Conservation (phyloP, 2,888 invertebrate species). For the Periphyllus acericola region DNA sequence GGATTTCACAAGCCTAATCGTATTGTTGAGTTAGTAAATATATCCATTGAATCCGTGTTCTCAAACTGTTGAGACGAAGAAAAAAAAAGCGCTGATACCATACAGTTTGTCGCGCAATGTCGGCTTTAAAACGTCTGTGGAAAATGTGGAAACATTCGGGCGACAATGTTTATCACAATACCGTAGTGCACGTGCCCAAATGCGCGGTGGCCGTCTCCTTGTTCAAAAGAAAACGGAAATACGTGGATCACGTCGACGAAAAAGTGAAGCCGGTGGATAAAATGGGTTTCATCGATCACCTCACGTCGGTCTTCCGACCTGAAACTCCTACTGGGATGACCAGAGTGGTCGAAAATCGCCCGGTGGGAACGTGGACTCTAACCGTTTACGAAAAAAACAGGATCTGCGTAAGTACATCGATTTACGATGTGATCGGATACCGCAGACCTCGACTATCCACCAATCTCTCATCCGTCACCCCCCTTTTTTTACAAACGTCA, state of each 20-base stretch:
- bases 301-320: constrained; percentile 4
- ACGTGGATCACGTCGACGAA: background rate
- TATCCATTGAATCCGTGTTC: background rate
- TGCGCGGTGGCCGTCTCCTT: background rate
- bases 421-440: too few relatives aligned
- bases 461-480: too few relatives aligned
- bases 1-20: background rate
- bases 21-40: background rate
- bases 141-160: too few relatives aligned
- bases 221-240: background rate
- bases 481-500: too few relatives aligned
- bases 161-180: background rate
- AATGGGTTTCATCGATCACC: background rate
- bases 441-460: too few relatives aligned
- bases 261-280: background rate
- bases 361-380: background rate
- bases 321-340: background rate
- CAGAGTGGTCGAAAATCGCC: background rate
- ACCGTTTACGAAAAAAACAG: constrained; percentile 14
- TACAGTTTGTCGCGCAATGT: background rate
- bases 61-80: background rate
- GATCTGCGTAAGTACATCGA: background rate
- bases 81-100: background rate
- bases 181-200: background rate
- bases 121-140: background rate